phyloP scores from a whole-genome alignment of 1,140 invertebrate species.

The Drosophila paulistorum region DNA sequence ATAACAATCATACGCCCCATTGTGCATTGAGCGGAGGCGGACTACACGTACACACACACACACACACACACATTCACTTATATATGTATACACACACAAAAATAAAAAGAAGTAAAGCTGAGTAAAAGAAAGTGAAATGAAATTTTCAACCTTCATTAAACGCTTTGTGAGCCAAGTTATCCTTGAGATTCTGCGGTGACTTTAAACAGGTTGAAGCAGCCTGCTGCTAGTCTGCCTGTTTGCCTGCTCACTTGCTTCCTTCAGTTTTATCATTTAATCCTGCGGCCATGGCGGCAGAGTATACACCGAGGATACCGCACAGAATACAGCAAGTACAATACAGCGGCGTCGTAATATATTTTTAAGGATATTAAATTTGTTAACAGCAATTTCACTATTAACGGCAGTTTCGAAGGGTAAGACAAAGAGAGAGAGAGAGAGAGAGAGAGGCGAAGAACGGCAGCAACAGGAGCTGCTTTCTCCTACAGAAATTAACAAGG shows the following conservation, averaged over 20 bases:
- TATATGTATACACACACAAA: background rate
- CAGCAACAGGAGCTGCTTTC: conserved; percentile 8
- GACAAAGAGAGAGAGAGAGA: background rate
- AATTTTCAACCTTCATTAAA: conserved; percentile 69
- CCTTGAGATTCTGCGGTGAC: conserved; percentile 22
- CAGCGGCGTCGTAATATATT: conserved; percentile 48
- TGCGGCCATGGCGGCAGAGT: conserved; percentile 32
- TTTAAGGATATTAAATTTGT: conserved; percentile 69
- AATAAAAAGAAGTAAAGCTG: conserved; percentile 10
- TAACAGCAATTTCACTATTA: conserved; percentile 70
- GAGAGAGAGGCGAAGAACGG: background rate
- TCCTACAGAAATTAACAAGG: conserved; percentile 52
- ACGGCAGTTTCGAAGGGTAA: conserved; percentile 27
- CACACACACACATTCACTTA: background rate
- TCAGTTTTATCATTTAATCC: conserved; percentile 60
- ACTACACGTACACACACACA: background rate
- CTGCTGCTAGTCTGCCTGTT: background rate
- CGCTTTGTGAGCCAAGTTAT: conserved; percentile 47
- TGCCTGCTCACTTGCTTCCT: conserved; percentile 45
- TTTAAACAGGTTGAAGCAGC: conserved; percentile 42
- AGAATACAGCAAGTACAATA: too few relatives aligned
- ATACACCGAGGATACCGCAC: background rate
- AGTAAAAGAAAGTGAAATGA: conserved; percentile 53
- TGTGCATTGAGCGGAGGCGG: conserved; percentile 39
- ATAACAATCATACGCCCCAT: conserved; percentile 70